These are phyloP conservation scores for Reticulitermes speratus DNA, from an alignment of 1,140 invertebrate genomes.

Conservation along the genomic window DNA sequence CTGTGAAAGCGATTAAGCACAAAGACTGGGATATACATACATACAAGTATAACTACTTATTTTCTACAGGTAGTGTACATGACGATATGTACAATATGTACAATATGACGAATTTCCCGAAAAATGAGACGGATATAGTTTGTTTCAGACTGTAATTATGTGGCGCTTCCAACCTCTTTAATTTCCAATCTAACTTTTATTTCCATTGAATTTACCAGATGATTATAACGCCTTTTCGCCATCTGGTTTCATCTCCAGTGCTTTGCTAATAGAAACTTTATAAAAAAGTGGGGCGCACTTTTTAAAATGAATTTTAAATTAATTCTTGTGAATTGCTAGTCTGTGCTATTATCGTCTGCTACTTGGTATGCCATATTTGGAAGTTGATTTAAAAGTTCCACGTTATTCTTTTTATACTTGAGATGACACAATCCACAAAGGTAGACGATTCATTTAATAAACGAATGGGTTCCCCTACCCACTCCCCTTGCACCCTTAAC, in stretches of 20 bases:
- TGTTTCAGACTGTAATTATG: neutral
- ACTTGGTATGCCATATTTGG: neutral
- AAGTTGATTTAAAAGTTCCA: neutral
- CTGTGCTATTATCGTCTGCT: neutral
- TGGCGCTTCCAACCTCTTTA: neutral
- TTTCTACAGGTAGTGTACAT: too few relatives aligned
- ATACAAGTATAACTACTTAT: too few relatives aligned
- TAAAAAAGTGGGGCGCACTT: neutral
- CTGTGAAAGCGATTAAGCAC: too few relatives aligned
- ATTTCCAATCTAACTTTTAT: constrained; percentile 4
- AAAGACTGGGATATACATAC: too few relatives aligned
- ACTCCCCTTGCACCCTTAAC: neutral
- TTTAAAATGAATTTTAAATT: constrained; percentile 16
- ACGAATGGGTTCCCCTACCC: neutral
- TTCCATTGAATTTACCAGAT: constrained; percentile 7
- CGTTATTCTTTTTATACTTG: neutral
- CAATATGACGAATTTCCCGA: neutral
- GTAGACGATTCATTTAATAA: constrained; percentile 4
- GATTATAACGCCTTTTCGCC: constrained; percentile 6
- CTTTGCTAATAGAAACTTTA: neutral
- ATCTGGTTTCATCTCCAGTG: neutral
- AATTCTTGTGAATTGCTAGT: neutral
- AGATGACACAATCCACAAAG: neutral
- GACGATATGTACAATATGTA: too few relatives aligned
- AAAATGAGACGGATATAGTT: neutral